Evolutionary conservation across 2,113 vertebrate species (phyloP).

Genomic region (Tupaia chinensis): DNA sequence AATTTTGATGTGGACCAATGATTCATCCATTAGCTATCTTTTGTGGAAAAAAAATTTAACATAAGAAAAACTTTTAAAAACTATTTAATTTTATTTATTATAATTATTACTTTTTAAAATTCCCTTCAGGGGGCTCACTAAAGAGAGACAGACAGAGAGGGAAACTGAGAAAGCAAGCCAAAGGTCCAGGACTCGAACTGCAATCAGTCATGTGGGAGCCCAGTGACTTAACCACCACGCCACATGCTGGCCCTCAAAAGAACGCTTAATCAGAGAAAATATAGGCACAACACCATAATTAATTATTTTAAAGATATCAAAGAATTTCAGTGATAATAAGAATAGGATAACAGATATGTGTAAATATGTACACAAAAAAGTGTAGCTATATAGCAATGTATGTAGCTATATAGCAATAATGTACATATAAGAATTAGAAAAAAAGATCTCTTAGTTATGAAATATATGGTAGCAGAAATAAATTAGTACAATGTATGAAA

Average conservation of each 20-base stretch:
- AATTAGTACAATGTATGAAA: neutral
- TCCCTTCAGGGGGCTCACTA: too few species aligned
- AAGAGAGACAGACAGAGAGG: too few species aligned
- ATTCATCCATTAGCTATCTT: neutral
- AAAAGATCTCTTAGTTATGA: neutral
- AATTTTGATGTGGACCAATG: neutral
- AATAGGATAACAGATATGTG: neutral
- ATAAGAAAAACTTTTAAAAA: neutral
- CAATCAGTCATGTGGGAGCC: too few species aligned
- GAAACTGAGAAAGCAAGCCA: too few species aligned
- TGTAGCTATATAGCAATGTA: too few species aligned
- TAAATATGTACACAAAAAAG: neutral
- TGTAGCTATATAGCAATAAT: too few species aligned
- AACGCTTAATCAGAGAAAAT: neutral
- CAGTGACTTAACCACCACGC: too few species aligned
- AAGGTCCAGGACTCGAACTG: too few species aligned
- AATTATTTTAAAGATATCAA: neutral
- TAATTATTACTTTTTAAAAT: too few species aligned
- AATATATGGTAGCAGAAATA: neutral
- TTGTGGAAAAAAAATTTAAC: slow-evolving; percentile 1
- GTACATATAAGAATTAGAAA: neutral
- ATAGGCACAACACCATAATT: neutral
- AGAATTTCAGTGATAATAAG: neutral
- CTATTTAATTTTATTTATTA: too few species aligned
- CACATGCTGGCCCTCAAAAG: neutral